Evolutionary conservation across 2,113 vertebrate species (phyloP).

Genomic region (Sigmodon hispidus): DNA sequence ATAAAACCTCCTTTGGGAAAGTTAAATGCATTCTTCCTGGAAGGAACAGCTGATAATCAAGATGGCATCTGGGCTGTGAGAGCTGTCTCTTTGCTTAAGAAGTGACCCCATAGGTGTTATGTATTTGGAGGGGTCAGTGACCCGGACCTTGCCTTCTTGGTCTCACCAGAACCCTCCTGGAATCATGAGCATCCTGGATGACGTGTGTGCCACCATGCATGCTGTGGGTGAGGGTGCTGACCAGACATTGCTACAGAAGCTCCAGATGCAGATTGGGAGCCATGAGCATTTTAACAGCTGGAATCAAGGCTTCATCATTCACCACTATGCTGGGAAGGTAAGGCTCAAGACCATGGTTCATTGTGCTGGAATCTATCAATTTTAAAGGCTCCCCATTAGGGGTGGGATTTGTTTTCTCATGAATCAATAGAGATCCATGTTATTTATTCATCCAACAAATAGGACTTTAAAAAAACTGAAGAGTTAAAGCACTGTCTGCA

Average conservation of each 20-base stretch:
- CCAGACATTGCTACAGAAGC: constrained; percentile 97
- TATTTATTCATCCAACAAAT: background rate
- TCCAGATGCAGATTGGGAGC: constrained; percentile 95
- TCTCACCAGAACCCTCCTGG: constrained; percentile 94
- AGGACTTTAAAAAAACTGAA: background rate
- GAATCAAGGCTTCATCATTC: constrained; percentile 99
- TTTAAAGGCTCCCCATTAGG: background rate
- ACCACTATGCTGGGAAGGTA: constrained; percentile 99
- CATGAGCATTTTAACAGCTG: constrained; percentile 99
- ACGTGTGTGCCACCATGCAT: constrained; percentile 99
- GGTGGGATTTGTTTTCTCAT: background rate
- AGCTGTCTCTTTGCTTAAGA: background rate
- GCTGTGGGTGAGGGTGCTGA: constrained; percentile 97
- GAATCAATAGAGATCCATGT: background rate
- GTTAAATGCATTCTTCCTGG: background rate
- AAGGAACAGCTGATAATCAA: background rate
- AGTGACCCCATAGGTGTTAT: background rate
- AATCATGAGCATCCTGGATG: constrained; percentile 97
- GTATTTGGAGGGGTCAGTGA: background rate
- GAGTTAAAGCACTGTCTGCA: background rate
- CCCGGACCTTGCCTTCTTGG: background rate
- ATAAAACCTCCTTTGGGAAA: background rate
- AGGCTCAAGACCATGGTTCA: background rate
- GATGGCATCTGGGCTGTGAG: background rate
- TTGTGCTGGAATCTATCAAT: background rate